Base-by-base conservation (phyloP, 2,113 vertebrate genomes). In the Triplophysa tibetana region DNA sequence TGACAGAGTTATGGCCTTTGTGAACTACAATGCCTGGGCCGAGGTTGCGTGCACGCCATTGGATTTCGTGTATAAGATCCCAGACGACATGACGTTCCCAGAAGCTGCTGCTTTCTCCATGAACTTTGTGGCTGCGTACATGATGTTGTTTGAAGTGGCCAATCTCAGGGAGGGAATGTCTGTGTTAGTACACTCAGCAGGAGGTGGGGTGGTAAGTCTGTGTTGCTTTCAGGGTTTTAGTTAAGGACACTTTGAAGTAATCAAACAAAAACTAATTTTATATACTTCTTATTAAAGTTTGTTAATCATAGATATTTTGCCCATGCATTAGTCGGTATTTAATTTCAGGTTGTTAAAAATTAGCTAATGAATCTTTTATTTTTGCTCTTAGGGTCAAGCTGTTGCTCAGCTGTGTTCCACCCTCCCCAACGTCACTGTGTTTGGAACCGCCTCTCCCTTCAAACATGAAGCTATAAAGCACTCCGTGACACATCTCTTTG, bases 71-170 rank as follows among this genome's bases (percentile, higher is more conserved):
- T 98, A 98, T 91, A 97, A 95, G 91, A 95, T 99, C 87, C 97
- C 97, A 0, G 95, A 98, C 41, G 95, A 96, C 83, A 99, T 99
- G 97, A 96, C 89, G 72, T 99, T 97, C 88, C 88, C 95, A 0
- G 97, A 99, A 92, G 97, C 96, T 0, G 96, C 97, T 45, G 97
- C 96, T 0, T 98, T 99, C 87, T 95, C 95, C 75, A 93, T 99
- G 92, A 99, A 97, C 93, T 99, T 97, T 87, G 96, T 99, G 88
- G 95, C 98, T 62, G 97, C 98, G 21, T 98, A 99, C 86, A 95
- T 98, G 95, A 99, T 99, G 97, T 94, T 99, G 52, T 99, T 99
- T 82, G 96, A 99, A 89, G 94, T 99, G 1, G 96, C 97, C 81
- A 98, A 96, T 90, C 94, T 99, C 66, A 90, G 94, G 80, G 96